These are phyloP conservation scores for Drosophila yakuba DNA, from an alignment of 1,140 invertebrate genomes.

Conservation along the genomic window DNA sequence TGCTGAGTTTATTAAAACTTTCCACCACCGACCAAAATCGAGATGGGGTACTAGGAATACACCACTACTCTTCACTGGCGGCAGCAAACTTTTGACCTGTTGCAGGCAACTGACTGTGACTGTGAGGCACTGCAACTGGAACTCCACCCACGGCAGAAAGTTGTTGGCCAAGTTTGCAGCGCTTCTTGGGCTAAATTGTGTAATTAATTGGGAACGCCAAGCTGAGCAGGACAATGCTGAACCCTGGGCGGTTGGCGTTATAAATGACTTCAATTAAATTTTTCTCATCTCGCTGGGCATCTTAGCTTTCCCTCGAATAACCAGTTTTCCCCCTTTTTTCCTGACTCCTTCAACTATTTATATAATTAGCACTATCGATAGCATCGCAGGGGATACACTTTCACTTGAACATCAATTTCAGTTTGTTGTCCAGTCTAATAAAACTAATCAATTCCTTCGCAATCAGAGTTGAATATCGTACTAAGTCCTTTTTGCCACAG, in stretches of 20 bases:
- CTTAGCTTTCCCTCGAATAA: not conserved
- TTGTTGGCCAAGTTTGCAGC: constrained; percentile 45
- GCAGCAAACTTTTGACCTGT: constrained; percentile 71
- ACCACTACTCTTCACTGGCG: constrained; percentile 51
- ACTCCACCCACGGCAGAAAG: constrained; percentile 5
- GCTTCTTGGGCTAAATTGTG: constrained; percentile 68
- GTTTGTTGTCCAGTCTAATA: not conserved
- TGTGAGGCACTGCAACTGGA: constrained; percentile 28
- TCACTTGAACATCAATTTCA: not conserved
- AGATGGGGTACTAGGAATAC: constrained; percentile 32
- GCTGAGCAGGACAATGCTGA: constrained; percentile 17
- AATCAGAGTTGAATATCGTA: constrained; percentile 1
- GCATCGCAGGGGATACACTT: no score
- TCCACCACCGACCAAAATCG: constrained; percentile 29
- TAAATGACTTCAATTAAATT: constrained; percentile 28
- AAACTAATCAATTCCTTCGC: not conserved
- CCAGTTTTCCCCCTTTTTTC: not conserved
- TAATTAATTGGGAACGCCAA: constrained; percentile 71
- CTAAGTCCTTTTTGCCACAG: not conserved
- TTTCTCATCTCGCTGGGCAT: constrained; percentile 1
- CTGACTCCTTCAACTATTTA: not conserved
- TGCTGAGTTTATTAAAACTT: constrained; percentile 78
- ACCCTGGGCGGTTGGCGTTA: constrained; percentile 25
- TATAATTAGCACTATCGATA: no score
- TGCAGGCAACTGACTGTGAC: constrained; percentile 24